Evolutionary conservation across 92 coral and sea anemone genomes (phyloP), one percentile per base, ranked within the genome.

Genomic region (Phenganax stokvisi): DNA sequence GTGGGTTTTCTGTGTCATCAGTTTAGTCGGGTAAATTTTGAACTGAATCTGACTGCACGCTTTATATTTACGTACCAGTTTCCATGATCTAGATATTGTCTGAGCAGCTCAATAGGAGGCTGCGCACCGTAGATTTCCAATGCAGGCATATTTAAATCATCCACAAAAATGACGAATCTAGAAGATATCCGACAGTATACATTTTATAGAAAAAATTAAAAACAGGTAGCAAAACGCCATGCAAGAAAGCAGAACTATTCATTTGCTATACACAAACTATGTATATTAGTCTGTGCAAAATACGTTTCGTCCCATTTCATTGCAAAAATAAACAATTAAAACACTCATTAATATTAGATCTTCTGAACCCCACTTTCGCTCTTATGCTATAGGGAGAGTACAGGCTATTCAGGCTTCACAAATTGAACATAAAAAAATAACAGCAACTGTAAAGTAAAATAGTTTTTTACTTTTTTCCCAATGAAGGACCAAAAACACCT

Each of bases 71-170:
- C 83, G 84, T 90, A 94, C 98, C 98, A 94, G 90, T 94, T 92
- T 30, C 89, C 92, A 60, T 94, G 98, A 85, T 94, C 97, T 89
- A 94, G 84, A 69, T 94, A 94, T 78, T 94, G 98, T 53, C 98
- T 93, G 64, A 94, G 92, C 79, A 94, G 88, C 76, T 94, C 98
- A 20, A 94, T 92, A 30, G 98, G 98, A 71, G 98, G 98, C 72
- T 94, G 98, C 57, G 98, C 98, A 70, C 98, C 98, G 83, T 94
- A 94, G 62, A 92, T 81, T 72, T 94, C 98, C 31, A 94, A 78
- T 52, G 98, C 98, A 77, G 98, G 98, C 98, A 94, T 94, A 88
- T 94, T 94, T 57, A 94, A 90, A 76, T 94, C 98, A 85, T 94
- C 98, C 56, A 94, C 98, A 73, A 94, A 94, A 58, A 94, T 94